phyloP scores from a whole-genome alignment of 2,797 vertebrate species.

The Enteromius anoplus region DNA sequence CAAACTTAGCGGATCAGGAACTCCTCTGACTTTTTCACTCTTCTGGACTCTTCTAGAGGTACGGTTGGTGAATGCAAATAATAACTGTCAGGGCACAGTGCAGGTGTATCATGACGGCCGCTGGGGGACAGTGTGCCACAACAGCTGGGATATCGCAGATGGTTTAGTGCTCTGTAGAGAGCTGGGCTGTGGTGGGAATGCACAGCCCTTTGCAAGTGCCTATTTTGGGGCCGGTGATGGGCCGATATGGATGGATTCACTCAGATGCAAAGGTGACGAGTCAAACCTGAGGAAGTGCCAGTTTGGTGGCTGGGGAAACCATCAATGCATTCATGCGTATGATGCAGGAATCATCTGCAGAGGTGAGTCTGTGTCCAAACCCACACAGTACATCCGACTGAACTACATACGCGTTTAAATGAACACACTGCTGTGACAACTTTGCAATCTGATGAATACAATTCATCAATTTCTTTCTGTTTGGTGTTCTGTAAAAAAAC shows the following conservation, averaged over 20 bases:
- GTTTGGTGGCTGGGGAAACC: slow-evolving; percentile 29
- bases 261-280: slow-evolving; percentile 14
- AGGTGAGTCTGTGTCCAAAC: not conserved
- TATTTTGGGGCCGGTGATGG: not conserved
- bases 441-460: not conserved
- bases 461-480: not conserved
- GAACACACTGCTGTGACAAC: not conserved
- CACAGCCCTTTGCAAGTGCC: not conserved
- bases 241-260: slow-evolving; percentile 39
- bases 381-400: not conserved
- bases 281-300: slow-evolving; percentile 20
- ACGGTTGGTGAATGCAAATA: not conserved
- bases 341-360: slow-evolving; percentile 39
- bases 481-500: not conserved
- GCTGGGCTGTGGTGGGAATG: slow-evolving; percentile 60
- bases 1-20: not conserved
- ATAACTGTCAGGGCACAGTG: slow-evolving; percentile 17
- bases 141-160: slow-evolving; percentile 63
- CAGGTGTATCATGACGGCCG: slow-evolving; percentile 27
- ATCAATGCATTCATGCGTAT: slow-evolving; percentile 18
- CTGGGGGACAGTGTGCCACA: slow-evolving; percentile 53
- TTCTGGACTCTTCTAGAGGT: slow-evolving; percentile 24
- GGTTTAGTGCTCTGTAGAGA: slow-evolving; percentile 57
- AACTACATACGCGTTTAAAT: not conserved
- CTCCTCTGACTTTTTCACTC: not conserved